Percentiles rank a stretch among this genome's conserved stretches.
Conservation (phyloP, 2,797 vertebrate species). For the Platalea minor region DNA sequence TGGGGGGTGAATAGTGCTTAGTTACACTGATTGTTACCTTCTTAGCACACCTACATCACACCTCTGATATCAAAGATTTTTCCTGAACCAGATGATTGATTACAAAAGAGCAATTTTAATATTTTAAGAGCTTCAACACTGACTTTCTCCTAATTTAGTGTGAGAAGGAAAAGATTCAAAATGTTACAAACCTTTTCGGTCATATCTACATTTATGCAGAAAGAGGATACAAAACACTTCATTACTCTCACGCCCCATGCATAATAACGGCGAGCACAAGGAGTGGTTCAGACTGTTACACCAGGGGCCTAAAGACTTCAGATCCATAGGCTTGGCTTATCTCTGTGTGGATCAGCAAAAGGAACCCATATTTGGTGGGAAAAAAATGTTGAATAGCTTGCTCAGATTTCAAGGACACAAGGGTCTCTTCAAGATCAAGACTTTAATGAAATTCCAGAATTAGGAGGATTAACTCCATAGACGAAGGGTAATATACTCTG, state of each 20-base stretch:
- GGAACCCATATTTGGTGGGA: neutral
- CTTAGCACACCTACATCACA: neutral
- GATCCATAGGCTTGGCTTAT: neutral
- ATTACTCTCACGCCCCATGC: neutral
- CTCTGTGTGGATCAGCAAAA: neutral
- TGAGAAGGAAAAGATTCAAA: neutral
- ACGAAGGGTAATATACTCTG: neutral
- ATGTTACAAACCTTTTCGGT: neutral
- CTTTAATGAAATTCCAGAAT: neutral
- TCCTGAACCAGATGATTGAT: accelerated
- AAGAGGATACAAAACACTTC: neutral
- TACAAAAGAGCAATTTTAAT: neutral
- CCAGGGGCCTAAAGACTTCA: neutral
- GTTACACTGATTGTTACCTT: neutral
- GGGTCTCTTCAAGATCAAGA: neutral
- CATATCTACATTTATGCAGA: neutral
- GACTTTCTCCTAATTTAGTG: neutral
- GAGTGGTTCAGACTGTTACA: neutral
- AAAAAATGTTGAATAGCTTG: neutral
- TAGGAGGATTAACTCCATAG: neutral
- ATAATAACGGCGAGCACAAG: neutral
- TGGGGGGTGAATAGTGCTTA: neutral
- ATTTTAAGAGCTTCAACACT: accelerated
- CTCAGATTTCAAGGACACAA: neutral
- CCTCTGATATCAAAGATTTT: neutral